phyloP scores from a whole-genome alignment of 2,113 vertebrate species.

The Chiloscyllium plagiosum region DNA sequence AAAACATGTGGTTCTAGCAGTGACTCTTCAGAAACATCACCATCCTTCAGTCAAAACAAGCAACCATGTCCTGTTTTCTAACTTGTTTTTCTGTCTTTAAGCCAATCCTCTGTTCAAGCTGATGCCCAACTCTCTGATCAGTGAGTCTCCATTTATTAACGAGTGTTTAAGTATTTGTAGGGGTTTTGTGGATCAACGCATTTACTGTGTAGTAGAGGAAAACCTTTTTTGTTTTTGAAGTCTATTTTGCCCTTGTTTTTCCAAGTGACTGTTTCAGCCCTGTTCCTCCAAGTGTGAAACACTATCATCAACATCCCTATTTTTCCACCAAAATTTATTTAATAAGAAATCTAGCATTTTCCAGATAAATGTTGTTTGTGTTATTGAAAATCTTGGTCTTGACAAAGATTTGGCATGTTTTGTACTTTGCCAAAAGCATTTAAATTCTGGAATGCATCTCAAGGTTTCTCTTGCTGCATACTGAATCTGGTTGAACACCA shows the following conservation, averaged over 20 bases:
- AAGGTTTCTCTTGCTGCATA: background rate
- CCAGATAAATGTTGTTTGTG: background rate
- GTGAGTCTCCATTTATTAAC: background rate
- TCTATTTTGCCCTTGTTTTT: conserved; percentile 7
- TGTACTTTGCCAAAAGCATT: background rate
- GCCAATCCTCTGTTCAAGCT: background rate
- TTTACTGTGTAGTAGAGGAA: background rate
- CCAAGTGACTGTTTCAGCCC: background rate
- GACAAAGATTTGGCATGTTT: background rate
- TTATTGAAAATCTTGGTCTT: background rate
- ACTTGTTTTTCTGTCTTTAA: background rate
- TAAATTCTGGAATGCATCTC: background rate
- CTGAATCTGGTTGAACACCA: background rate
- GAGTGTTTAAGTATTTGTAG: background rate
- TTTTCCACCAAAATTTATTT: background rate
- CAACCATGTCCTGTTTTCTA: background rate
- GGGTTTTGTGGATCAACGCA: background rate
- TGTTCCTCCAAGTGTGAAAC: background rate
- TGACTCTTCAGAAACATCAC: background rate
- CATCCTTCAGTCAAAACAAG: background rate
- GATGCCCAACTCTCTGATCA: background rate
- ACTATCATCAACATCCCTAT: background rate
- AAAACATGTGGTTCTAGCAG: background rate
- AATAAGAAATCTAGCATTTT: background rate
- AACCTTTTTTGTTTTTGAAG: conserved; percentile 11